Conservation (phyloP, 2,113 vertebrate genomes). For the Phaethornis superciliosus region DNA sequence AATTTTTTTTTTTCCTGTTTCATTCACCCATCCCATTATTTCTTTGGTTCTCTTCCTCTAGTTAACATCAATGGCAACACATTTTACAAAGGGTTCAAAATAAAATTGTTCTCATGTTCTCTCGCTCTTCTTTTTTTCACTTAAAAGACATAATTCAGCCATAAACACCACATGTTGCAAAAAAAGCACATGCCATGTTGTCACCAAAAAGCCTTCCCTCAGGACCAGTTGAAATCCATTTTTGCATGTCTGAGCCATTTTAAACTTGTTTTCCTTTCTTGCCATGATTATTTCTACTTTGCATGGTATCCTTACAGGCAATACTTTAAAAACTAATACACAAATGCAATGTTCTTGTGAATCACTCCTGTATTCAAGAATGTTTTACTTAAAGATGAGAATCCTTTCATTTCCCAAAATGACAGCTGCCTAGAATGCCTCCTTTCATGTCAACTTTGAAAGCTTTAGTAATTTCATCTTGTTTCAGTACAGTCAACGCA, state of each 20-base stretch:
- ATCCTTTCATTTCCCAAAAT: not conserved
- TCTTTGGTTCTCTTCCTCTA: not conserved
- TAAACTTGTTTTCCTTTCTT: not conserved
- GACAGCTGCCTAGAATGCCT: not conserved
- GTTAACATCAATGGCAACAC: not conserved
- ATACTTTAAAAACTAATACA: not conserved
- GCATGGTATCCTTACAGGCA: not conserved
- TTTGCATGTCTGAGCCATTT: not conserved
- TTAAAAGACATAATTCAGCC: too few species aligned
- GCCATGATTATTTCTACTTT: not conserved
- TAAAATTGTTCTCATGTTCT: not conserved
- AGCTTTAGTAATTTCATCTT: constrained; percentile 13
- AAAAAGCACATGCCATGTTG: not conserved
- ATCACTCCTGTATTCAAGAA: not conserved
- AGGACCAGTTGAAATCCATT: not conserved
- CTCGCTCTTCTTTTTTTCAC: not conserved
- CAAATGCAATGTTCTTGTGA: not conserved
- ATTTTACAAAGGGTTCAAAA: not conserved
- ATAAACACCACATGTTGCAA: not conserved
- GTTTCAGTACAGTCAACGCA: not conserved
- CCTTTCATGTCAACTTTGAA: not conserved
- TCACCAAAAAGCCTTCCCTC: not conserved
- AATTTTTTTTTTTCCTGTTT: not conserved
- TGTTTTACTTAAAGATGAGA: constrained; percentile 14
- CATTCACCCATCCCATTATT: not conserved